Evolutionary conservation across 2,113 vertebrate genomes (phyloP).

Genomic region (Xyrauchen texanus): DNA sequence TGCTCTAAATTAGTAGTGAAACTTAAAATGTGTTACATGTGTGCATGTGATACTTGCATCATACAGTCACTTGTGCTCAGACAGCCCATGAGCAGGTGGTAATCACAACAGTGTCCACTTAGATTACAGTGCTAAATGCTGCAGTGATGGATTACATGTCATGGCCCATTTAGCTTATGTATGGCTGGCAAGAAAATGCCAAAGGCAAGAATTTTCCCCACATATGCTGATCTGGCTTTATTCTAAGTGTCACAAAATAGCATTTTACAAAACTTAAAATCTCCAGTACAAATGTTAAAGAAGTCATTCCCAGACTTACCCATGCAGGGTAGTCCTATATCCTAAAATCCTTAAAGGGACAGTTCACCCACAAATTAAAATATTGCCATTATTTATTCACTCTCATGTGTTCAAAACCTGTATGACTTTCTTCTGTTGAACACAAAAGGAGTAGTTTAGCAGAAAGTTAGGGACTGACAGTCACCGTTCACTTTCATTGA

Average conservation of each 20-base stretch:
- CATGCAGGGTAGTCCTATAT: neutral
- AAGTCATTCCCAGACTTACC: neutral
- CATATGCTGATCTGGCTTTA: conserved; percentile 5
- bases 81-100: conserved; percentile 32
- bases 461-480: too few species aligned
- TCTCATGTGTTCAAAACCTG: too few species aligned
- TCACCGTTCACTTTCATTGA: too few species aligned
- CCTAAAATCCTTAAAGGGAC: neutral
- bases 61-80: conserved; percentile 39
- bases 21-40: conserved; percentile 3
- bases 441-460: too few species aligned
- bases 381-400: too few species aligned
- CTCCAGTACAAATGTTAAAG: neutral
- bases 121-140: conserved; percentile 30
- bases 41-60: conserved; percentile 30
- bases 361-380: too few species aligned
- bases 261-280: neutral
- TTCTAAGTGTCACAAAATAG: conserved; percentile 3
- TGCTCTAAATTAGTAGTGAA: neutral
- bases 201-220: neutral
- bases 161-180: conserved; percentile 39
- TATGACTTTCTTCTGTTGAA: too few species aligned
- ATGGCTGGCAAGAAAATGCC: neutral
- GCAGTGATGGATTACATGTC: conserved; percentile 35
- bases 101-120: conserved; percentile 36